Evolutionary conservation across 2,113 vertebrate genomes (phyloP).

Genomic region (Odocoileus hemionus): DNA sequence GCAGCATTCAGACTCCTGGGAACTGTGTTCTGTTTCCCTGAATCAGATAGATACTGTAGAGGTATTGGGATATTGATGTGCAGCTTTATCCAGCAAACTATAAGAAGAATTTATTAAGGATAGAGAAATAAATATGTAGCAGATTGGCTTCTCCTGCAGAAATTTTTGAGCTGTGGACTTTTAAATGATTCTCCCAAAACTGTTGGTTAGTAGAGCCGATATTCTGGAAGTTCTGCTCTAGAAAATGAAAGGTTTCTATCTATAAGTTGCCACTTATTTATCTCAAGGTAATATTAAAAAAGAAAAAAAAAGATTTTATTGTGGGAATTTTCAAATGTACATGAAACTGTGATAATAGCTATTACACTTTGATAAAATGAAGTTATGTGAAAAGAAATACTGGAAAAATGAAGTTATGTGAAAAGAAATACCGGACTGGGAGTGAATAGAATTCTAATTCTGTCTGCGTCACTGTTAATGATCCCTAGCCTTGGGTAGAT

Average conservation of each 20-base stretch:
- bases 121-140: constrained; percentile 76
- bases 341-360: not conserved
- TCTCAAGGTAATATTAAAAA: constrained; percentile 33
- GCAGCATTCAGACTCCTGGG: not conserved
- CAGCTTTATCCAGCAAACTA: constrained; percentile 58
- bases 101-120: constrained; percentile 71
- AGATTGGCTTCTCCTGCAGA: constrained; percentile 67
- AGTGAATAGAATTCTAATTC: not conserved
- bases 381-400: not conserved
- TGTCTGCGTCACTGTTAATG: not conserved
- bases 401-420: not conserved
- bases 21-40: not conserved
- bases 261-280: not conserved
- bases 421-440: not conserved
- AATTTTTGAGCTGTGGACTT: constrained; percentile 66
- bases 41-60: constrained; percentile 63
- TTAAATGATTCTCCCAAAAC: constrained; percentile 65
- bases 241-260: constrained; percentile 44
- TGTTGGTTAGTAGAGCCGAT: constrained; percentile 24
- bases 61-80: constrained; percentile 65
- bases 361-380: not conserved
- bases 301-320: not conserved
- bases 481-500: not conserved
- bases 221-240: constrained; percentile 60
- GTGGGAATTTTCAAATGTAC: not conserved